Conservation (phyloP, 2,888 invertebrate genomes). For the Onchidella celtica region DNA sequence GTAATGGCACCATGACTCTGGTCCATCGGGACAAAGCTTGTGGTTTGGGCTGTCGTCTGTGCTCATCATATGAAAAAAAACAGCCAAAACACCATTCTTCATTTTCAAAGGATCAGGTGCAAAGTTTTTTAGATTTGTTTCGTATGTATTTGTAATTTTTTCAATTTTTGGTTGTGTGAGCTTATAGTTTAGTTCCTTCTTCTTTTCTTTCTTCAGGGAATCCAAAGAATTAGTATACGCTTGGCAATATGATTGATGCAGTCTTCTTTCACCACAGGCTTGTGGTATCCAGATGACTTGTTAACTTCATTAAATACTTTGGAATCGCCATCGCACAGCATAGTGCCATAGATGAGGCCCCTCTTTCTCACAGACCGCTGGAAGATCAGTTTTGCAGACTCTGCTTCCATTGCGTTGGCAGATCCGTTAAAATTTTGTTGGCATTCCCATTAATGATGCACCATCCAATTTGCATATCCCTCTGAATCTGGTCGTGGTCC, state of each 20-base stretch:
- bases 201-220: constrained; percentile 1
- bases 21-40: constrained; percentile 7
- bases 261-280: constrained; percentile 1
- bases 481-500: background rate
- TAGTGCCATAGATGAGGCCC: background rate
- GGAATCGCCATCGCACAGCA: constrained; percentile 25
- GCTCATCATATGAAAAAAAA: constrained; percentile 24
- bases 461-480: background rate
- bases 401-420: constrained; percentile 8
- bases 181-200: background rate
- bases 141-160: constrained; percentile 26
- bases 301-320: background rate
- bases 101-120: constrained; percentile 30
- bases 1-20: constrained; percentile 24
- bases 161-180: constrained; percentile 25
- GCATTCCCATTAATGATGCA: background rate
- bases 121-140: background rate
- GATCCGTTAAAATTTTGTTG: constrained; percentile 7
- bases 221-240: constrained; percentile 25
- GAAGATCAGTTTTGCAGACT: constrained; percentile 1
- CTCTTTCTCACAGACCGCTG: background rate
- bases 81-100: constrained; percentile 27
- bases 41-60: constrained; percentile 21
- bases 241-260: constrained; percentile 33
- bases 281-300: background rate